Evolutionary conservation across 2,888 invertebrate genomes (phyloP).

Genomic region (Perithous albicinctus): DNA sequence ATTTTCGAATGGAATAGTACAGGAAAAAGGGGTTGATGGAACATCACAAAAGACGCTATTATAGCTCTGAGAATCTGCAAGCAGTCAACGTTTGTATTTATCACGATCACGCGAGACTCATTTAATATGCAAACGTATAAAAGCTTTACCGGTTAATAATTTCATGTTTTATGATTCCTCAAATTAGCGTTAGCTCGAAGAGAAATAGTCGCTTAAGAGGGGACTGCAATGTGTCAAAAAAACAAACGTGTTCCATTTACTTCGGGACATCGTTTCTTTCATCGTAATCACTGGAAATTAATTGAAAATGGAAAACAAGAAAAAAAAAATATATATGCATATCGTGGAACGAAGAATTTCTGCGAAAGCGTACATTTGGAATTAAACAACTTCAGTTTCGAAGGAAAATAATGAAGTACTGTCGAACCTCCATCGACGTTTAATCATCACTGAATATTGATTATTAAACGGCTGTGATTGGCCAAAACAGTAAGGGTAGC

Average conservation of each 20-base stretch:
- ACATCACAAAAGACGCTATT: slow-evolving; percentile 3
- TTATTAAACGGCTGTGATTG: no score
- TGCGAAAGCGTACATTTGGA: slow-evolving; percentile 7
- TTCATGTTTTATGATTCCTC: not conserved
- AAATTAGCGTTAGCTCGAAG: not conserved
- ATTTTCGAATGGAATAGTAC: not conserved
- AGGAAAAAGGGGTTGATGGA: not conserved
- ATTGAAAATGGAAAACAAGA: slow-evolving; percentile 16
- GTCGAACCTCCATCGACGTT: not conserved
- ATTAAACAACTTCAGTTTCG: not conserved
- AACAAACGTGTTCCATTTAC: not conserved
- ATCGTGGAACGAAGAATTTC: slow-evolving; percentile 9
- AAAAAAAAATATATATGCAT: no score
- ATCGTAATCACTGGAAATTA: slow-evolving; percentile 8
- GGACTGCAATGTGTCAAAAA: not conserved
- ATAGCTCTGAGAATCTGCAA: not conserved
- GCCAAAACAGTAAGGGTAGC: no score
- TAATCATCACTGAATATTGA: no score
- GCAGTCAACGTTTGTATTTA: not conserved
- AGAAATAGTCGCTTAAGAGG: not conserved
- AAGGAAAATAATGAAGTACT: not conserved
- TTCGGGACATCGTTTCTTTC: not conserved
- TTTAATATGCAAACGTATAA: not conserved
- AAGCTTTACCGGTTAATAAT: not conserved
- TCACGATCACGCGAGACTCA: not conserved